phyloP scores from a whole-genome alignment of 2,888 invertebrate species.

The Meta bourneti region DNA sequence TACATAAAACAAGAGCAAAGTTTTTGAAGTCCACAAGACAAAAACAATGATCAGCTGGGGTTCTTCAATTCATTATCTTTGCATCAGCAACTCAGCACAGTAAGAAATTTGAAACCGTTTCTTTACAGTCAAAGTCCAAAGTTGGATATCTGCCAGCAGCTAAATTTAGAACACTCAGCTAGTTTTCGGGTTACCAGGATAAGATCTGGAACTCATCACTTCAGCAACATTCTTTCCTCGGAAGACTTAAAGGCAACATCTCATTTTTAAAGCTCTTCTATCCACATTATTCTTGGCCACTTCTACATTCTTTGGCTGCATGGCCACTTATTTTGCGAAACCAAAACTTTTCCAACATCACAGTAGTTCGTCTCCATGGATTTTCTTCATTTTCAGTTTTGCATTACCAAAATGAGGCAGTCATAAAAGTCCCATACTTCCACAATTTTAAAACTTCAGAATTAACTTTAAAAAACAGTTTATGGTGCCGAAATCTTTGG shows the following conservation, averaged over 20 bases:
- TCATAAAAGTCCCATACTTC: too few species aligned
- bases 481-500: neutral
- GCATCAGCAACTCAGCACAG: slow-evolving; percentile 21
- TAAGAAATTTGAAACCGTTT: slow-evolving; percentile 42
- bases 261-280: neutral
- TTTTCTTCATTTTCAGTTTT: too few species aligned
- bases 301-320: slow-evolving; percentile 2
- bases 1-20: slow-evolving; percentile 46
- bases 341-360: too few species aligned
- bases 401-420: too few species aligned
- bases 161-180: slow-evolving; percentile 60
- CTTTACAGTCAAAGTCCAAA: slow-evolving; percentile 54
- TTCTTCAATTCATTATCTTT: slow-evolving; percentile 25
- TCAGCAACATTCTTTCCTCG: slow-evolving; percentile 12
- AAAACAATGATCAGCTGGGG: neutral
- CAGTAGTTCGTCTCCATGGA: too few species aligned
- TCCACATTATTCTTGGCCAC: neutral
- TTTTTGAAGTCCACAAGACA: slow-evolving; percentile 18
- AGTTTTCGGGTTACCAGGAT: slow-evolving; percentile 21
- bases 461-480: neutral
- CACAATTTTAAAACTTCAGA: neutral
- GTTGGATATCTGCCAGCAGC: slow-evolving; percentile 44
- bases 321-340: too few species aligned
- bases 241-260: neutral
- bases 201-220: slow-evolving; percentile 55